Percentiles rank a stretch among this genome's conserved stretches.
phyloP scores from a whole-genome alignment of 2,113 vertebrate genomes.

The Lasiurus borealis region DNA sequence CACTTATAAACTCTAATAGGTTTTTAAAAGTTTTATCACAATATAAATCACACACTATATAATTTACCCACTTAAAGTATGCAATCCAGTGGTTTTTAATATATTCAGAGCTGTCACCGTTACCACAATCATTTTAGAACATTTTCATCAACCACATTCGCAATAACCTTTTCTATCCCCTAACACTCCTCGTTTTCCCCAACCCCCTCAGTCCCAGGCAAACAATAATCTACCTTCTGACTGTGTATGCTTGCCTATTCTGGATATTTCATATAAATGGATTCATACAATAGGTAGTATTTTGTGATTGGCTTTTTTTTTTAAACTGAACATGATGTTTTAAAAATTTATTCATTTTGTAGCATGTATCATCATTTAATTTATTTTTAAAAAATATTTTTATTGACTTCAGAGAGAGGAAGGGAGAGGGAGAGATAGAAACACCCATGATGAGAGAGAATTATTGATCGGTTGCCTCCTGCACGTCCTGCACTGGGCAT shows the following conservation, averaged over 20 bases:
- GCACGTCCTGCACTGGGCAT: background rate
- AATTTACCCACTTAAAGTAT: background rate
- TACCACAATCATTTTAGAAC: background rate
- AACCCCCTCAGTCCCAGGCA: background rate
- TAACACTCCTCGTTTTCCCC: background rate
- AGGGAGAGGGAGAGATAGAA: too few species aligned
- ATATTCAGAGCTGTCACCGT: background rate
- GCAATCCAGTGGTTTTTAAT: background rate
- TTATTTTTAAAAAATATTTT: too few species aligned
- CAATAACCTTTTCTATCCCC: background rate
- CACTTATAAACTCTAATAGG: background rate
- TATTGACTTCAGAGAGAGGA: too few species aligned
- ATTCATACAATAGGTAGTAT: background rate
- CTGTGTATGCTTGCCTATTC: background rate
- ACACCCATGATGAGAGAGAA: too few species aligned
- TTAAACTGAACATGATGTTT: background rate
- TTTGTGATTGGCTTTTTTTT: background rate
- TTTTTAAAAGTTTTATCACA: background rate
- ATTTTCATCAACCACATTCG: background rate
- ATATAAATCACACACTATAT: conserved; percentile 7
- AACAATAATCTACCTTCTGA: background rate
- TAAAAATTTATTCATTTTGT: background rate
- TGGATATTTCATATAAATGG: background rate
- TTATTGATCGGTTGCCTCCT: too few species aligned
- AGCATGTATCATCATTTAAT: background rate